Percentiles rank a stretch among this genome's conserved stretches.
phyloP scores from a whole-genome alignment of 2,113 vertebrate genomes.

The Eulemur rufifrons region DNA sequence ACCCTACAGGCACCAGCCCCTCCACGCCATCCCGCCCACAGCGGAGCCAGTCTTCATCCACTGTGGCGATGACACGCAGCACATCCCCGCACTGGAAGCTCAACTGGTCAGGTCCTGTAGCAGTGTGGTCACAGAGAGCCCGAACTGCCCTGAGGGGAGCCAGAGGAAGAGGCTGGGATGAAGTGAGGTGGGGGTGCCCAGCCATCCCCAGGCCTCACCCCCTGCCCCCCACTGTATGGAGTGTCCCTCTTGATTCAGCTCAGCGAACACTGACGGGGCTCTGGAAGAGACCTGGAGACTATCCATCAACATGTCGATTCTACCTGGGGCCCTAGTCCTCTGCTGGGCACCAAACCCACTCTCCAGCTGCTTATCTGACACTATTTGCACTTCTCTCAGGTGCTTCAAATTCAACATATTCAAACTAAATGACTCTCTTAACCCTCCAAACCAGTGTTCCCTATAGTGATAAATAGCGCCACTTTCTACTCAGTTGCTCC shows the following conservation, averaged over 20 bases:
- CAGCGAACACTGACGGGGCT: not conserved
- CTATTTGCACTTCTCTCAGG: not conserved
- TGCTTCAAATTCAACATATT: not conserved
- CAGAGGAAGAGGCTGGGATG: not conserved
- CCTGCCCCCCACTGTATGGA: not conserved
- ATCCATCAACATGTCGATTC: not conserved
- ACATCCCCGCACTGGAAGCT: constrained; percentile 94
- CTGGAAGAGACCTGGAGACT: not conserved
- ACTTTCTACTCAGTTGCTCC: not conserved
- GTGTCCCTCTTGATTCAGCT: not conserved
- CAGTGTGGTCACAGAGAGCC: constrained; percentile 92
- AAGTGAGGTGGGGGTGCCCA: not conserved
- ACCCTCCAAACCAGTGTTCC: not conserved
- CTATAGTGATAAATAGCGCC: not conserved
- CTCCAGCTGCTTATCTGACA: not conserved
- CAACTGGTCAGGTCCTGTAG: constrained; percentile 83
- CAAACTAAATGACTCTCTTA: not conserved
- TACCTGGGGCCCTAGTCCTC: not conserved
- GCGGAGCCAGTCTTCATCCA: constrained; percentile 96
- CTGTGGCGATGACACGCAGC: constrained; percentile 88
- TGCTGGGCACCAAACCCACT: not conserved
- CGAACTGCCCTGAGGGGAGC: constrained; percentile 87
- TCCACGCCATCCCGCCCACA: constrained; percentile 90
- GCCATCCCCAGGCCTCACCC: not conserved
- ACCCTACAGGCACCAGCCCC: constrained; percentile 94